Conservation (phyloP, 2,797 vertebrate species). For the Cichlasoma orientale region DNA sequence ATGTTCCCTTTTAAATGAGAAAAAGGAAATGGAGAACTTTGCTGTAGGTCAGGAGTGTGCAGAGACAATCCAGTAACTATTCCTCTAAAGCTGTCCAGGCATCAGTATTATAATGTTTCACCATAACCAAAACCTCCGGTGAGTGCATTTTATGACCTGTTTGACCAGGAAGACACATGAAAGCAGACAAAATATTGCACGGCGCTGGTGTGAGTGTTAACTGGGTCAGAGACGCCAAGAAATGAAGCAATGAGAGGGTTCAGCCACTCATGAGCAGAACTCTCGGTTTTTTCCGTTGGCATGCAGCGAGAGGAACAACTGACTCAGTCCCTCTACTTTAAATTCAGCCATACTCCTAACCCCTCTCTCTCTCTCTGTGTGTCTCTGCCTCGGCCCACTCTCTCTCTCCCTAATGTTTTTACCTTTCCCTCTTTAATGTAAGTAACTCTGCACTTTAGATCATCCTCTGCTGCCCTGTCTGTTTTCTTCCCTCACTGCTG, state of each 20-base stretch:
- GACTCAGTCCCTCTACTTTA: constrained; percentile 75
- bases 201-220: constrained; percentile 50
- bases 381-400: constrained; percentile 30
- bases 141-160: constrained; percentile 14
- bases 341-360: constrained; percentile 63
- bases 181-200: neutral
- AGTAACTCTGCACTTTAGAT: constrained; percentile 49
- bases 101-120: neutral
- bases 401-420: constrained; percentile 57
- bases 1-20: neutral
- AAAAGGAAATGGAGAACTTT: neutral
- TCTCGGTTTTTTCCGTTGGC: constrained; percentile 82
- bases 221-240: constrained; percentile 68
- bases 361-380: constrained; percentile 1
- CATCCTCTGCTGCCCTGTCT: constrained; percentile 33
- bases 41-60: neutral
- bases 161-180: constrained; percentile 34
- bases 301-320: constrained; percentile 78
- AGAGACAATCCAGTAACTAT: neutral
- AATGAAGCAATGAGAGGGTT: constrained; percentile 62
- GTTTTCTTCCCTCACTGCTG: neutral
- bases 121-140: neutral
- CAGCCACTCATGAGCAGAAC: constrained; percentile 67
- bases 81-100: neutral
- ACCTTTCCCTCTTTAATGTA: constrained; percentile 52